phyloP scores from a whole-genome alignment of 2,888 invertebrate genomes.

The Opisthograptis luteolata region DNA sequence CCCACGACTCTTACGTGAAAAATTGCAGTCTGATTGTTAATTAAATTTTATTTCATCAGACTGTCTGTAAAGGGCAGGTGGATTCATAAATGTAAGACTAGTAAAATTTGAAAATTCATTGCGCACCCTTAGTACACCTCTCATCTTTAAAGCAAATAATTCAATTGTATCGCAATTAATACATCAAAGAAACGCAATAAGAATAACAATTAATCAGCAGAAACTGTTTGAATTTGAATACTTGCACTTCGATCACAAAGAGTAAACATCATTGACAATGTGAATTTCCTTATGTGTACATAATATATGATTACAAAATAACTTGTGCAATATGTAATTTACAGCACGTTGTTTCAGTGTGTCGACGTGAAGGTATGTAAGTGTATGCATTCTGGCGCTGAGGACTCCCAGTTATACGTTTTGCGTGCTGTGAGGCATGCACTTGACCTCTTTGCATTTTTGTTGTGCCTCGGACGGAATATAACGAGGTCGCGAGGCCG shows the following conservation, averaged over 20 bases:
- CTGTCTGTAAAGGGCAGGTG: too few relatives aligned
- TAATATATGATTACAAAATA: slow-evolving; percentile 18
- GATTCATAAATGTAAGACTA: too few relatives aligned
- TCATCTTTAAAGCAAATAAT: not conserved
- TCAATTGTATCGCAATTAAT: not conserved
- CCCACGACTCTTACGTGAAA: too few relatives aligned
- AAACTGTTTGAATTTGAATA: slow-evolving; percentile 30
- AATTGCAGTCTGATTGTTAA: too few relatives aligned
- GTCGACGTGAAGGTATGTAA: slow-evolving; percentile 5
- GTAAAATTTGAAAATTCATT: too few relatives aligned
- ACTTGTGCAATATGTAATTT: slow-evolving; percentile 19
- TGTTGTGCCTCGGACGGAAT: slow-evolving; percentile 16
- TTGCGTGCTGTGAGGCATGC: slow-evolving; percentile 22
- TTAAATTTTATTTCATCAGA: too few relatives aligned
- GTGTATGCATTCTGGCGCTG: not conserved
- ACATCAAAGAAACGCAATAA: slow-evolving; percentile 23
- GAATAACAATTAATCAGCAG: slow-evolving; percentile 27
- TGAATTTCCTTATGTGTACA: slow-evolving; percentile 23
- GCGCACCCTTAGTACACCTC: too few relatives aligned
- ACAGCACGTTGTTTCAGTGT: slow-evolving; percentile 16
- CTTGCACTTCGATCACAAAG: slow-evolving; percentile 30
- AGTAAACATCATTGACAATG: slow-evolving; percentile 20
- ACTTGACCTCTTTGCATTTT: slow-evolving; percentile 34
- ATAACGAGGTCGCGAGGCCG: slow-evolving; percentile 34
- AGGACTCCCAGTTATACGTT: slow-evolving; percentile 4